Base-by-base conservation (phyloP, 2,113 vertebrate genomes). In the Alaudala cheleensis region DNA sequence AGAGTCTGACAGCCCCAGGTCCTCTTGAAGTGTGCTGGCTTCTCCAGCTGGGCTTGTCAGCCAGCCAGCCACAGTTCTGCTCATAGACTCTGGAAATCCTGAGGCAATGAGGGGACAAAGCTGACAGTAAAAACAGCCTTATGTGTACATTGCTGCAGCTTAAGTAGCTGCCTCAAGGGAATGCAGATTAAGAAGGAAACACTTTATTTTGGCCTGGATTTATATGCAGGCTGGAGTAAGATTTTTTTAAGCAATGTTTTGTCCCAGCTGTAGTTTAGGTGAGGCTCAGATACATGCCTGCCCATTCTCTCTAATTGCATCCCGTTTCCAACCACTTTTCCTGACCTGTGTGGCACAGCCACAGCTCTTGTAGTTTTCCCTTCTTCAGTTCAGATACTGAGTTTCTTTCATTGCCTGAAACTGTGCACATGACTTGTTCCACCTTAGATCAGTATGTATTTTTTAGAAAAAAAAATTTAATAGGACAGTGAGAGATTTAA, bases 1-100 rank as follows among this genome's bases (percentile, higher is more conserved):
- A 22, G 64, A 66, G 33, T 31, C 47, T 95, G 93, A 69, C 92
- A 92, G 85, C 87, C 72, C 25, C 49, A 66, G 73, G 92, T 91
- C 77, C 42, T 84, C 73, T 69, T 78, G 84, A 84, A 84, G 47
- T 34, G n/a, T 91, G 69, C 70, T 87, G 77, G 51, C 56, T 70
- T 53, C 91, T 53, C 34, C 76, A 81, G 67, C 62, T 77, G 62
- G 47, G 77, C 72, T 86, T 78, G 86, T 89, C 83, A 92, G 69
- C 71, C 64, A 58, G 79, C 83, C 86, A 87, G 86, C 21, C 70
- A 16, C 53, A 26, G 8, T 33, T 54, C 54, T 81, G 72, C 87
- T 87, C 13, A 13, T 26, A 71, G 60, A 34, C 51, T 87, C 60
- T 3, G 4, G 42, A n/a, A 72, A 72, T 74, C 81, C 93, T 2